phyloP scores from a whole-genome alignment of 35 echinoderm and acorn worm genomes.

The Lytechinus variegatus region DNA sequence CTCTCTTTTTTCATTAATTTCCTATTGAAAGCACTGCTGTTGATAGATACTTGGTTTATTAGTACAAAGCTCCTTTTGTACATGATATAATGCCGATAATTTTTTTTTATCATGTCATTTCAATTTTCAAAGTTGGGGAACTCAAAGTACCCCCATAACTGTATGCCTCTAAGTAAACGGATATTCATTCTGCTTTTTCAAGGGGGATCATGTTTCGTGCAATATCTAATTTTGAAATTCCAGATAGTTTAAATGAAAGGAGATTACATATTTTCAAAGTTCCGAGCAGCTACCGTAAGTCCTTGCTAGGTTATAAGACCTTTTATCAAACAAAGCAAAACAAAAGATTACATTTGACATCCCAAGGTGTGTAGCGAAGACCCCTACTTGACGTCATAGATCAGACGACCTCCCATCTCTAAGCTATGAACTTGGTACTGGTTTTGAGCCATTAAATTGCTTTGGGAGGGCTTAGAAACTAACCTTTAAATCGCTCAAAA shows the following conservation, averaged over 20 bases:
- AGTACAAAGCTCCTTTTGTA: too few relatives aligned
- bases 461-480: not conserved
- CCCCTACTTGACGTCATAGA: not conserved
- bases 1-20: too few relatives aligned
- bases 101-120: too few relatives aligned
- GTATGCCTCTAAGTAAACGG: too few relatives aligned
- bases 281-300: not conserved
- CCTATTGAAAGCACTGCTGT: too few relatives aligned
- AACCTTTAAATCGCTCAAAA: not conserved
- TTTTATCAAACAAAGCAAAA: not conserved
- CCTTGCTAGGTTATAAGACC: not conserved
- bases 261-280: not conserved
- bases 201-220: too few relatives aligned
- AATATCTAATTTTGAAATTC: not conserved
- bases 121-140: too few relatives aligned
- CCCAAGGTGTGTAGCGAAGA: not conserved
- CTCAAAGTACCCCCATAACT: too few relatives aligned
- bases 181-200: too few relatives aligned
- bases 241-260: not conserved
- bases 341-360: not conserved
- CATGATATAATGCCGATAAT: too few relatives aligned
- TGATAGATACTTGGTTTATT: too few relatives aligned
- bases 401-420: not conserved
- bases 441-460: not conserved
- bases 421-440: not conserved